Base-by-base conservation (phyloP, 2,888 invertebrate species). In the Galeruca laticollis region DNA sequence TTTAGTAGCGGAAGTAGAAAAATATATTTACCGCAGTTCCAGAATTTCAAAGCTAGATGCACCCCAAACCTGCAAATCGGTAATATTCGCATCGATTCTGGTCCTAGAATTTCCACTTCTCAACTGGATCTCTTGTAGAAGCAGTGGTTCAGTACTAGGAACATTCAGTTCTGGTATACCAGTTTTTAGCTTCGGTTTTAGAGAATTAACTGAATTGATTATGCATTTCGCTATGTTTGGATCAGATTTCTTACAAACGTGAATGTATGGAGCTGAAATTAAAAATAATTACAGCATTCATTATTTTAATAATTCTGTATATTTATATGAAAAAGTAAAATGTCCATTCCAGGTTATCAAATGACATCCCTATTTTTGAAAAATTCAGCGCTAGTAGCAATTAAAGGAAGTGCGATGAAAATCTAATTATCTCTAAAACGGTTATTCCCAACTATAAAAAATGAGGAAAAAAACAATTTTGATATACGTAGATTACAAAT, bases 21-120 rank as follows among this genome's bases (percentile, higher is more conserved):
- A 26, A 21, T 20, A 13, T 54, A 31, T 35, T 76, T 79, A 90
- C 91, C 87, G 89, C 10, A 91, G 81, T 77, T 88, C 88, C 71
- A 88, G 83, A 20, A 90, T 88, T 76, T 89, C 86, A 80, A 90
- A 90, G 77, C 88, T 85, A 73, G 90, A 88, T 0, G 90, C 88
- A 5, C 90, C 91, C 72, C 87, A 86, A 11, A 90, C 89, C 77
- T 88, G 88, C 56, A 90, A 84, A 72, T 90, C 88, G 65, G 89
- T 89, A 63, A 90, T 88, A 56, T 90, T 88, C 0, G 90, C 90
- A 0, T 89, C 88, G 69, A 90, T 86, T 80, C 80, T 81, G 2
- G 81, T 82, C 0, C 69, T 71, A 59, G 65, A 75, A 20, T 89
- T 81, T 35, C 84, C 84, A 59, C 82, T 80, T 68, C 77, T 75